Evolutionary conservation across 2,797 vertebrate genomes (phyloP).

Genomic region (Orestias chungarensis): DNA sequence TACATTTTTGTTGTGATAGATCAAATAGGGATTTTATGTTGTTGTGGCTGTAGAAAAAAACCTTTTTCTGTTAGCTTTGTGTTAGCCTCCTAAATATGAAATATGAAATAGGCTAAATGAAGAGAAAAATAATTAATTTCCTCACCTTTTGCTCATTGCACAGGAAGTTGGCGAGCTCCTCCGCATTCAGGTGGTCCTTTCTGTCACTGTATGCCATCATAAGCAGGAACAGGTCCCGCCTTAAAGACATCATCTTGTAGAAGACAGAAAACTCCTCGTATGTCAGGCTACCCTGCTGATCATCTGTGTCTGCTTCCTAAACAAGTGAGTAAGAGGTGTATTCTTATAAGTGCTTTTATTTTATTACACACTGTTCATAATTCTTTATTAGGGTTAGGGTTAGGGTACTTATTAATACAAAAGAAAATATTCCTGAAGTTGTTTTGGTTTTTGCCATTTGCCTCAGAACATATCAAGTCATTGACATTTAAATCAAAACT

Average conservation of each 20-base stretch:
- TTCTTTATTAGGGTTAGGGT: no score
- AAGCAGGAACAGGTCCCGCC: conserved; percentile 92
- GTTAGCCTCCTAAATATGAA: no score
- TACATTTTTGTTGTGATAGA: neutral
- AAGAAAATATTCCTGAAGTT: neutral
- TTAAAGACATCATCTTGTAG: conserved; percentile 98
- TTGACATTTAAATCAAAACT: conserved; percentile 4
- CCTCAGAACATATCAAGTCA: neutral
- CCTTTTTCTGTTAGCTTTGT: neutral
- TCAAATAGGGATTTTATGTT: neutral
- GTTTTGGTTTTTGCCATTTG: neutral
- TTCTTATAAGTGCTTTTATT: neutral
- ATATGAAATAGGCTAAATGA: conserved; percentile 8
- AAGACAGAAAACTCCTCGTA: conserved; percentile 98
- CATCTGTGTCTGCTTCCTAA: conserved; percentile 97
- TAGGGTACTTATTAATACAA: neutral
- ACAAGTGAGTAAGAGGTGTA: neutral
- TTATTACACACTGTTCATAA: neutral
- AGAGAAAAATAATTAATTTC: neutral
- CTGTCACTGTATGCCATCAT: conserved; percentile 94
- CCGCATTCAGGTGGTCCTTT: conserved; percentile 92
- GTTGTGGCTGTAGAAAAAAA: neutral
- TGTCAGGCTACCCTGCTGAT: conserved; percentile 94
- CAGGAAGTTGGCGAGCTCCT: conserved; percentile 91
- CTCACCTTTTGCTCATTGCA: conserved; percentile 90